Conservation (phyloP, 2,888 invertebrate species). For the Meta bourneti region DNA sequence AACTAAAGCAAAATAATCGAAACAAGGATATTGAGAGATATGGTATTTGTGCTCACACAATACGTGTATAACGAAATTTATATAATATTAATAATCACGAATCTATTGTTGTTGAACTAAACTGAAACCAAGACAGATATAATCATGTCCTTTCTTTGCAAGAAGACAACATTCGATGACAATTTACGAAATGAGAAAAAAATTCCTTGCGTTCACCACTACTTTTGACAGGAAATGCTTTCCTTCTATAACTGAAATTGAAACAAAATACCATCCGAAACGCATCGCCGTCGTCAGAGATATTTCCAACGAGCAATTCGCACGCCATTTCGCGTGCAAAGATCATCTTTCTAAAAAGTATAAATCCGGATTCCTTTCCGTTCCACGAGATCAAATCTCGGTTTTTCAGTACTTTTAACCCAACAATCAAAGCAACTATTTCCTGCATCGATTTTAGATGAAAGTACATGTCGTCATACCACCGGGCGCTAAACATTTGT, state of each 20-base stretch:
- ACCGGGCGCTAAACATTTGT: too few relatives aligned
- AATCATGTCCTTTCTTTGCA: too few relatives aligned
- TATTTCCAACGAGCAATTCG: conserved; percentile 9
- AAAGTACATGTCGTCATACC: too few relatives aligned
- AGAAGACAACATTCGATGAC: neutral
- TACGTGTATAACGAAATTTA: too few relatives aligned
- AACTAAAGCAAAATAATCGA: too few relatives aligned
- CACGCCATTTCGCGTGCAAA: conserved; percentile 47
- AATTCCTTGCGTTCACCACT: neutral
- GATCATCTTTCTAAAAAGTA: conserved; percentile 19
- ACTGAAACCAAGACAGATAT: too few relatives aligned
- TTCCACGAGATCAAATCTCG: neutral
- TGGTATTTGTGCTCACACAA: too few relatives aligned
- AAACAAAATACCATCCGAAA: conserved; percentile 17
- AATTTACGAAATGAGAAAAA: neutral
- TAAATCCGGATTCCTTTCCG: neutral
- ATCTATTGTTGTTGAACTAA: too few relatives aligned
- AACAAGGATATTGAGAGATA: too few relatives aligned
- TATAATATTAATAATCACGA: too few relatives aligned
- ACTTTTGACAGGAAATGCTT: neutral
- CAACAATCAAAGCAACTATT: neutral
- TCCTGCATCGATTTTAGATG: neutral
- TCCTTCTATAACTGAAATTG: conserved; percentile 12
- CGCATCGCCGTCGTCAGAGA: conserved; percentile 20
- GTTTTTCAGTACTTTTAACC: neutral